Base-by-base conservation (phyloP, 2,888 invertebrate genomes). In the Napeogenes sylphis region DNA sequence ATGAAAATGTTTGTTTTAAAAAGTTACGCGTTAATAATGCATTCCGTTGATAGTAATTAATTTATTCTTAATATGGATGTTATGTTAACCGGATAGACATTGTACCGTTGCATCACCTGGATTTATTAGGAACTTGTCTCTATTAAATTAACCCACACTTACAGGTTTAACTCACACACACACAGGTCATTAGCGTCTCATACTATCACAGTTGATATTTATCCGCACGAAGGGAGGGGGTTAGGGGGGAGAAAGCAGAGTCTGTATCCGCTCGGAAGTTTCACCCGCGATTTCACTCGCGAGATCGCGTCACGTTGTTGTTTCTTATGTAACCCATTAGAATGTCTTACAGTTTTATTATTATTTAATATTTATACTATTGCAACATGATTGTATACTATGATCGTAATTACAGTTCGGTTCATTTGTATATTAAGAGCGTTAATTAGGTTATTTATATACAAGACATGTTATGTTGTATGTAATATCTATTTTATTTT, bases 171-270 rank as follows among this genome's bases (percentile, higher is more conserved):
- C 6, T 35, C 3, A 35, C 35, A 35, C 21, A 35, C 21, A 21
- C 21, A 21, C 21, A 21, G 21, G 21, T 21, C 21, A 21, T 21
- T 35, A 35, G 35, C 4, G 4, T 35, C 4, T 35, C 6, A 35
- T 35, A 35, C 35, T 5, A 35, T 35, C 35, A 6, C 4, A 35
- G 35, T 35, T 35, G 35, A 35, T 35, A 21, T 21, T 21, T 6
- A 35, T 35, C 35, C 6, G 35, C 2, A 10, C 12, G 42, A 42
- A 42, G 42, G 42, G 81, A 83, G 86, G 87, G 86, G 87, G 85
- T 88, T 83, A 85, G 87, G 77, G 86, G 87, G 85, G 87, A 87
- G 87, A 89, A 89, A 88, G 87, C 84, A 78, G 81, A 73, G 21
- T 21, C 78, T 75, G 80, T 84, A 88, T 88, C 87, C 89, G 87